Evolutionary conservation across 2,797 vertebrate genomes (phyloP).

Genomic region (Podarcis siculus): DNA sequence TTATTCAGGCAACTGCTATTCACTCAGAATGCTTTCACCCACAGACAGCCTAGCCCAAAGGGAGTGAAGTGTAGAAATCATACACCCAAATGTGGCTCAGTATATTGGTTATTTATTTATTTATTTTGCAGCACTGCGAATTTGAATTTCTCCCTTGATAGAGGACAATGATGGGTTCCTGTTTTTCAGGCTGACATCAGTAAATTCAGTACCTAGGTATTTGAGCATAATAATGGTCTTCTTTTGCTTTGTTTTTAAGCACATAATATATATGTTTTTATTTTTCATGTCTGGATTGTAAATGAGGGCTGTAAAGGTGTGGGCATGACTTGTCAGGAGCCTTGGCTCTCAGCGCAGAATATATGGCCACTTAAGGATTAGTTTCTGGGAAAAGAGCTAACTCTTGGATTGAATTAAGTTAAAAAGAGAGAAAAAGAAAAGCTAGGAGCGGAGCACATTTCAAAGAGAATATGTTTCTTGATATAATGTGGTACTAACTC

Average conservation of each 20-base stretch:
- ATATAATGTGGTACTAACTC: no score
- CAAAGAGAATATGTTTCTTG: background rate
- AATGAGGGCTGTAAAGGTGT: background rate
- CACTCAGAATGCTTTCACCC: slow-evolving; percentile 29
- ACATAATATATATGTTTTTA: background rate
- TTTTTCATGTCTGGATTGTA: slow-evolving; percentile 25
- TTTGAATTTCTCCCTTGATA: slow-evolving; percentile 46
- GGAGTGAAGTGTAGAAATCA: background rate
- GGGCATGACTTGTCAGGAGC: background rate
- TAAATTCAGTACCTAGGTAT: slow-evolving; percentile 43
- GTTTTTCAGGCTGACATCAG: slow-evolving; percentile 52
- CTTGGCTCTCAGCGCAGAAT: background rate
- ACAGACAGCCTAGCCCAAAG: slow-evolving; percentile 24
- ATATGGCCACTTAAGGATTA: background rate
- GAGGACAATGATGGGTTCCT: slow-evolving; percentile 49
- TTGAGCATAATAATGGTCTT: slow-evolving; percentile 26
- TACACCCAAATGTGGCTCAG: slow-evolving; percentile 31
- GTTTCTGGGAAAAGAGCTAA: background rate
- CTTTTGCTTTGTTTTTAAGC: slow-evolving; percentile 30
- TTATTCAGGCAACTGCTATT: slow-evolving; percentile 40
- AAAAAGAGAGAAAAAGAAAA: background rate
- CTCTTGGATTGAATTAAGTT: background rate
- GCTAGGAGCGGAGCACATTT: background rate
- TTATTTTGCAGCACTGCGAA: slow-evolving; percentile 11
- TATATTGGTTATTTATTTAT: no score